A percentile compares a stretch with the other conserved stretches of the same genome.
phyloP scores from a whole-genome alignment of 1,140 invertebrate species.

The Macrotrachela quadricornifera region DNA sequence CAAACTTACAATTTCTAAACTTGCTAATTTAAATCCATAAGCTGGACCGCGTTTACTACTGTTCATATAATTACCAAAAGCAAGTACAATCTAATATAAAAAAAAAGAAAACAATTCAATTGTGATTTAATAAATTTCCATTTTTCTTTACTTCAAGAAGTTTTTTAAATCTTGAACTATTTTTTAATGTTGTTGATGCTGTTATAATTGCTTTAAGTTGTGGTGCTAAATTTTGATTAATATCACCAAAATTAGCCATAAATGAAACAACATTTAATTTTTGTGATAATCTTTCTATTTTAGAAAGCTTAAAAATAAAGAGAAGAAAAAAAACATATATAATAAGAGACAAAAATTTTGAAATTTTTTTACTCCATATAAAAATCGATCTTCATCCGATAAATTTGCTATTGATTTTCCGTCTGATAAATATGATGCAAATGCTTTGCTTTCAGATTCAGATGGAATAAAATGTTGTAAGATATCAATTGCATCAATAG shows the following conservation, averaged over 20 bases:
- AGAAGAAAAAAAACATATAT: slow-evolving; percentile 74
- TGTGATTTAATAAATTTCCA: too few relatives aligned
- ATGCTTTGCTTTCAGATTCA: slow-evolving; percentile 43
- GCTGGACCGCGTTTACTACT: slow-evolving; percentile 81
- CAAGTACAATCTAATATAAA: slow-evolving; percentile 54
- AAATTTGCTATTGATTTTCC: slow-evolving; percentile 66
- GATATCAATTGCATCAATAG: slow-evolving; percentile 39
- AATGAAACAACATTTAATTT: slow-evolving; percentile 91
- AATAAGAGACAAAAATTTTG: slow-evolving; percentile 71
- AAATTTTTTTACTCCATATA: slow-evolving; percentile 55
- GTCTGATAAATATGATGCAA: slow-evolving; percentile 69
- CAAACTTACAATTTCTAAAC: slow-evolving; percentile 46
- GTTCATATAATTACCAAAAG: slow-evolving; percentile 96
- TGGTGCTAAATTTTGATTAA: slow-evolving; percentile 70
- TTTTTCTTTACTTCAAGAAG: slow-evolving; percentile 46
- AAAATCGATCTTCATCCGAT: slow-evolving; percentile 77
- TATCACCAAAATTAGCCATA: slow-evolving; percentile 88
- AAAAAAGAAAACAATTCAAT: too few relatives aligned
- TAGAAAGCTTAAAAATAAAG: slow-evolving; percentile 50
- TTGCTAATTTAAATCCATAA: slow-evolving; percentile 92
- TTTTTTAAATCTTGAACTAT: slow-evolving; percentile 63
- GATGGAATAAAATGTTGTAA: slow-evolving; percentile 8
- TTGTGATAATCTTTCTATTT: slow-evolving; percentile 74
- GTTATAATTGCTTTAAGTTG: slow-evolving; percentile 80
- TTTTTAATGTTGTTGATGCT: slow-evolving; percentile 66